Percentiles rank a stretch among this genome's conserved stretches.
Evolutionary conservation across 2,888 invertebrate genomes (phyloP).

Genomic region (Netelia virgata): DNA sequence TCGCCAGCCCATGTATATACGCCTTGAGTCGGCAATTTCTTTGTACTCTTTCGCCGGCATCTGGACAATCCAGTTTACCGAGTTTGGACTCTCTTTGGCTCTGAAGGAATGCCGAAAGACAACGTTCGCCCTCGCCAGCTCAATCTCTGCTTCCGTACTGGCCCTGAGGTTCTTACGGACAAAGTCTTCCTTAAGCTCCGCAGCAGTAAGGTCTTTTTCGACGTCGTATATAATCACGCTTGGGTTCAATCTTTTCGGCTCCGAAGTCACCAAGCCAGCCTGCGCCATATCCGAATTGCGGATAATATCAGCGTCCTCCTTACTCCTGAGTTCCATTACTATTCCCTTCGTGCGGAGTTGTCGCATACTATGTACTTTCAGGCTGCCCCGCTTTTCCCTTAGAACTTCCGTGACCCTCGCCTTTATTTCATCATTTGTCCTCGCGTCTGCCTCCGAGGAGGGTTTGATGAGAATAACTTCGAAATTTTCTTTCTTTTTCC

Average conservation of each 20-base stretch:
- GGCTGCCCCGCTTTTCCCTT: background rate
- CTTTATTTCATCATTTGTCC: background rate
- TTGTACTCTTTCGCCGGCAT: background rate
- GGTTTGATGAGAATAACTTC: background rate
- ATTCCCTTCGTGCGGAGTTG: background rate
- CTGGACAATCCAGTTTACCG: slow-evolving; percentile 8
- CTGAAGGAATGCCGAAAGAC: background rate
- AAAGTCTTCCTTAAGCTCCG: background rate
- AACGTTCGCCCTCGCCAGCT: background rate
- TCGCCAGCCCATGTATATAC: background rate
- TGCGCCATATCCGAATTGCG: background rate
- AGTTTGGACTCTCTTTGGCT: too few relatives aligned
- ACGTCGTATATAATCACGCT: background rate
- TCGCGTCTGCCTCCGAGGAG: background rate
- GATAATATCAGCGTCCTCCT: background rate
- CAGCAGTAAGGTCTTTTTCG: background rate
- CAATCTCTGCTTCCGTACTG: background rate
- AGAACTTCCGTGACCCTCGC: background rate
- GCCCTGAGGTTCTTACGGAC: background rate
- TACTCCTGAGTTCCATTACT: background rate
- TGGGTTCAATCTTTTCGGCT: background rate
- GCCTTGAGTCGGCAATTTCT: background rate
- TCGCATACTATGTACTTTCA: background rate
- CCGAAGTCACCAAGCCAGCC: background rate
- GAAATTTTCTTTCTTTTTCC: too few relatives aligned